Evolutionary conservation across 2,888 invertebrate species (phyloP), one percentile per base, ranked within the genome.

Genomic region (Schizaphis graminum): DNA sequence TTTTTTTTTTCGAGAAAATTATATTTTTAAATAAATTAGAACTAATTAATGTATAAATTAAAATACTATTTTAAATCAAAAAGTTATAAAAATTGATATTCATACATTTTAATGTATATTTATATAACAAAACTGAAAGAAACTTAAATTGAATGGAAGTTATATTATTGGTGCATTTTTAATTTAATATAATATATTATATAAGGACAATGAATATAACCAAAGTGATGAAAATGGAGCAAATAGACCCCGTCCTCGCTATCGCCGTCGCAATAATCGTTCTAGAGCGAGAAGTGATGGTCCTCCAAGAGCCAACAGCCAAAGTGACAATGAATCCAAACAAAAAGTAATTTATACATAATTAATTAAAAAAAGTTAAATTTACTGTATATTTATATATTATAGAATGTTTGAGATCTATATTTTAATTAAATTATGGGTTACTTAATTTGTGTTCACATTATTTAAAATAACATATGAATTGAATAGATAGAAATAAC

Each of bases 171-270:
- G 26, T 44, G 41, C 26, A 44, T 67, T 67, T 67, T 67, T 13
- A 67, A 67, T 44, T 44, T 24, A n/a, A 24, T 53, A 35, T 8
- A 53, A 3, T 56, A 28, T 84, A 84, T 56, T 91, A 77, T 91
- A 77, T 95, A 96, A 96, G 95, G 96, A 96, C 95, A 95, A 95
- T 67, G 94, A 94, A 47, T 95, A 95, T n/a, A 94, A 93, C 77
- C 94, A 93, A 95, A 96, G 95, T 95, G 96, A 96, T 94, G 96
- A 96, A 95, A 96, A 95, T 91, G 95, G 96, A 94, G 96, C 96
- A 95, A 96, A 95, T 49, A 95, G 96, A 92, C 96, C 96, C 94
- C 96, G 96, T 95, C 96, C 96, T 94, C 96, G 96, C 91, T 96
- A 96, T 95, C 96, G 96, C 95, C 96, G 96, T 95, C 96, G 96